Evolutionary conservation across 2,113 vertebrate species (phyloP).

Genomic region (Daphoenositta chrysoptera): DNA sequence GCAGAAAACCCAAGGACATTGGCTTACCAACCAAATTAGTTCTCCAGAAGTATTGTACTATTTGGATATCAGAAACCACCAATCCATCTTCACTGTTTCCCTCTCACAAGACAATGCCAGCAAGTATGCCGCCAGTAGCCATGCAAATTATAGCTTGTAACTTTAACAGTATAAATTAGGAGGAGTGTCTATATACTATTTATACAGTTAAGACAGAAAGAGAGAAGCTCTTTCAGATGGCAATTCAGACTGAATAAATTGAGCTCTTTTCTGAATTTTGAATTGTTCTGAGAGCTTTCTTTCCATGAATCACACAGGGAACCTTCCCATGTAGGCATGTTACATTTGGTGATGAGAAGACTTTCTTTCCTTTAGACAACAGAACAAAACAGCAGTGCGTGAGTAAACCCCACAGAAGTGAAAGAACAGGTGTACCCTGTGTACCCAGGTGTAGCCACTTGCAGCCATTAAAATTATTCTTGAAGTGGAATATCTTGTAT

Average conservation of each 20-base stretch:
- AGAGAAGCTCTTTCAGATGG: not conserved
- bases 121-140: not conserved
- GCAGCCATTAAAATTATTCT: not conserved
- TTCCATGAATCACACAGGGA: not conserved
- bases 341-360: not conserved
- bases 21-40: not conserved
- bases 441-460: not conserved
- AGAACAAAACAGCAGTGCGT: not conserved
- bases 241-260: conserved; percentile 28
- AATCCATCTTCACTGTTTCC: not conserved
- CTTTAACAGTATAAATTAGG: not conserved
- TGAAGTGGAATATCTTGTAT: not conserved
- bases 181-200: not conserved
- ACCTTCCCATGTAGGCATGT: not conserved
- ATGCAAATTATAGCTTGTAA: not conserved
- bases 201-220: not conserved
- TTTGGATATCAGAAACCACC: not conserved
- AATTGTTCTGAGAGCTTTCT: not conserved
- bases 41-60: not conserved
- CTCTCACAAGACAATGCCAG: not conserved
- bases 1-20: not conserved
- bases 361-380: not conserved
- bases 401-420: not conserved
- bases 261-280: conserved; percentile 2
- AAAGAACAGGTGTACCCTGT: too few species aligned